A percentile compares a stretch with the other conserved stretches of the same genome.
These are phyloP conservation scores for Saturnia pavonia DNA, from an alignment of 2,888 invertebrate genomes.

Conservation along the genomic window DNA sequence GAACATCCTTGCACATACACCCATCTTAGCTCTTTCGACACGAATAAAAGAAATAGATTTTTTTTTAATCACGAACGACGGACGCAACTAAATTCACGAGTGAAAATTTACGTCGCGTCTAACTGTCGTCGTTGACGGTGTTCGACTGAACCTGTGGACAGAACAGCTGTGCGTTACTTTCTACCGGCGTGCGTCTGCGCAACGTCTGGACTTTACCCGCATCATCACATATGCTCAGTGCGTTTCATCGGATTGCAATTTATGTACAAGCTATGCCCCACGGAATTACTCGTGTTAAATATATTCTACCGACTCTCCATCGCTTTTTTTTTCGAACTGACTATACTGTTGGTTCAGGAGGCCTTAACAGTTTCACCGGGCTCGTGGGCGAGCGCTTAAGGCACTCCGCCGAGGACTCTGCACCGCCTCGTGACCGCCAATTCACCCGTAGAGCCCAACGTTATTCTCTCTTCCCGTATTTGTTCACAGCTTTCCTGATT, in stretches of 20 bases:
- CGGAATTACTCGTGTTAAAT: not conserved
- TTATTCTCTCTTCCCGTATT: too few relatives aligned
- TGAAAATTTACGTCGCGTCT: conserved; percentile 74
- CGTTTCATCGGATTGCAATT: conserved; percentile 23
- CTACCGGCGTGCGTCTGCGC: conserved; percentile 48
- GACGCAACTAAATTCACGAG: conserved; percentile 76
- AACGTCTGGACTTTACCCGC: conserved; percentile 36
- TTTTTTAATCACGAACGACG: conserved; percentile 44
- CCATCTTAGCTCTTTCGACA: conserved; percentile 55
- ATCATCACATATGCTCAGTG: conserved; percentile 39
- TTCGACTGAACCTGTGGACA: conserved; percentile 68
- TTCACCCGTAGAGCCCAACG: too few relatives aligned
- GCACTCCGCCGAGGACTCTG: too few relatives aligned
- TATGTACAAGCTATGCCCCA: not conserved
- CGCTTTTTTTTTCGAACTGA: too few relatives aligned
- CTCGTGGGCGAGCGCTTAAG: too few relatives aligned
- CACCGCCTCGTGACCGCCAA: too few relatives aligned
- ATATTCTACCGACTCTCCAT: too few relatives aligned
- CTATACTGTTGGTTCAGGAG: too few relatives aligned
- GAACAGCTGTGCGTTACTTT: conserved; percentile 67
- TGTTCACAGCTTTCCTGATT: too few relatives aligned
- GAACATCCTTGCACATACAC: conserved; percentile 73
- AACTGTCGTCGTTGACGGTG: conserved; percentile 56
- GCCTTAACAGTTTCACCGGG: too few relatives aligned
- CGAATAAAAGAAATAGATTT: conserved; percentile 23